phyloP scores from a whole-genome alignment of 2,113 vertebrate genomes.

The Actenoides hombroni region DNA sequence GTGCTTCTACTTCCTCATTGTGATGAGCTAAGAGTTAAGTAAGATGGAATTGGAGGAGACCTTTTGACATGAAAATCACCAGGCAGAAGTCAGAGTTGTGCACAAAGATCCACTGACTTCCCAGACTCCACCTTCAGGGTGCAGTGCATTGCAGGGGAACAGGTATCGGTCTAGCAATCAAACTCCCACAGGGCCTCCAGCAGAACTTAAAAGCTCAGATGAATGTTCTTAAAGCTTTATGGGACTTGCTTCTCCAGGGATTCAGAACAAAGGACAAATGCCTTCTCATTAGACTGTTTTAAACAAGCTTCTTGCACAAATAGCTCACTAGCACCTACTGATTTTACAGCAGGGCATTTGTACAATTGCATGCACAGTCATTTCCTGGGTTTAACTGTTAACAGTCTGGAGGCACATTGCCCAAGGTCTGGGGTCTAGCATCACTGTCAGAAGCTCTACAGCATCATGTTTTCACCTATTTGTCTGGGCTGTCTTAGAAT shows the following conservation, averaged over 20 bases:
- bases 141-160: neutral
- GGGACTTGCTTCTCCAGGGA: neutral
- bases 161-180: neutral
- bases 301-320: neutral
- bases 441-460: neutral
- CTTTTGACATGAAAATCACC: slow-evolving; percentile 21
- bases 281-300: neutral
- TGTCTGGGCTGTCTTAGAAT: neutral
- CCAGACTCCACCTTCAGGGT: neutral
- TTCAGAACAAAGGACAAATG: neutral
- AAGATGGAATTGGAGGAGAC: neutral
- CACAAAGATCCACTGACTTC: neutral
- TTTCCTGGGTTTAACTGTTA: neutral
- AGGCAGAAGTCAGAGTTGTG: neutral
- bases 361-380: accelerated
- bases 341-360: neutral
- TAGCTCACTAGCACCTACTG: neutral
- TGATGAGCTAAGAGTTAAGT: neutral
- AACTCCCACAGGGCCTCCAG: neutral
- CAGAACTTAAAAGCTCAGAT: neutral
- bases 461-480: accelerated
- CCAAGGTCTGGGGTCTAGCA: neutral
- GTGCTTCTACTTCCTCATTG: slow-evolving; percentile 9
- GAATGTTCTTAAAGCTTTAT: neutral
- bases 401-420: neutral